A percentile compares a stretch with the other conserved stretches of the same genome.
Conservation (phyloP, 2,797 vertebrate genomes). For the Alca torda region DNA sequence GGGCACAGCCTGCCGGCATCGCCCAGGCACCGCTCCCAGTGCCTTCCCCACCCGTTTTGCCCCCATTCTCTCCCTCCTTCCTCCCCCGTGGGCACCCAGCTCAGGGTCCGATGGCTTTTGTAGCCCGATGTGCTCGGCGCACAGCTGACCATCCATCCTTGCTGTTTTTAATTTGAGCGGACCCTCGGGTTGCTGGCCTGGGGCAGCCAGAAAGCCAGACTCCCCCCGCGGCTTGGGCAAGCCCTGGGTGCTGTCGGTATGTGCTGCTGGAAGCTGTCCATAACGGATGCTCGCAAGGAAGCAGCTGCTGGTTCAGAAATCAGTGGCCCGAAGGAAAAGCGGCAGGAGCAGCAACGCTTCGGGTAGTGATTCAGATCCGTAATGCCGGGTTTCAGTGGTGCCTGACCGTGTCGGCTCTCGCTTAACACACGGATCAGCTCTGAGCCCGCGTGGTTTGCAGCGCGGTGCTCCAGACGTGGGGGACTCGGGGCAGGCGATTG, state of each 20-base stretch:
- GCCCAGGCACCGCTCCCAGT: not conserved
- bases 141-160: not conserved
- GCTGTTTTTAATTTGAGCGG: not conserved
- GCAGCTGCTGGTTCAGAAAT: not conserved
- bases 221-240: not conserved
- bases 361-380: rapidly evolving
- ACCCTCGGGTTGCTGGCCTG: not conserved
- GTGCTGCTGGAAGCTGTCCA: not conserved
- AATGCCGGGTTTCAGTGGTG: not conserved
- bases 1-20: not conserved
- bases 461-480: rapidly evolving
- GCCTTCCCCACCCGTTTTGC: not conserved
- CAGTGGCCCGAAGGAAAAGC: not conserved
- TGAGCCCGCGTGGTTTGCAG: not conserved
- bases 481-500: not conserved
- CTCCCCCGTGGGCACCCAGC: not conserved
- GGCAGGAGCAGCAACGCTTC: not conserved
- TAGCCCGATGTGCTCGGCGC: not conserved
- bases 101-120: not conserved
- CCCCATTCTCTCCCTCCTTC: not conserved
- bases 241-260: not conserved
- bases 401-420: rapidly evolving
- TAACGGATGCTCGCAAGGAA: not conserved
- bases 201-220: not conserved
- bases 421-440: not conserved